These are phyloP conservation scores for Gouania willdenowi DNA, from an alignment of 2,797 vertebrate genomes.

Conservation along the genomic window DNA sequence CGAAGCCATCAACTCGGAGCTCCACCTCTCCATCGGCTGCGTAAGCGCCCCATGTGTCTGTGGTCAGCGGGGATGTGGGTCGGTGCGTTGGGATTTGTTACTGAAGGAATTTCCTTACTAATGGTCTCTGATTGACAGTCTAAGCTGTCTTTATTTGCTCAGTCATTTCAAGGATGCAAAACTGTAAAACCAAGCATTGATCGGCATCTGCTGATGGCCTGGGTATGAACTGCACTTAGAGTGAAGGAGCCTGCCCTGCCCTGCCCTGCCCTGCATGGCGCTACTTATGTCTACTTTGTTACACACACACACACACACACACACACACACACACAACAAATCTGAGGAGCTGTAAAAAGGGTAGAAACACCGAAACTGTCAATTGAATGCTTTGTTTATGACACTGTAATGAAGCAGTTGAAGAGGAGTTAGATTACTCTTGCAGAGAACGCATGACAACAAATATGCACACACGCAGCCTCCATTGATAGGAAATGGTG, in stretches of 20 bases:
- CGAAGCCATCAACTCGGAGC: constrained; percentile 32
- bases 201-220: constrained; percentile 59
- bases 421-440: no score
- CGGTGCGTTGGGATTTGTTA: constrained; percentile 3
- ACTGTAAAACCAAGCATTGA: constrained; percentile 67
- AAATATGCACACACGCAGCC: no score
- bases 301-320: no score
- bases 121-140: constrained; percentile 52
- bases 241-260: constrained; percentile 43
- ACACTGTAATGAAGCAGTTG: neutral
- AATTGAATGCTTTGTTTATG: constrained; percentile 18
- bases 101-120: constrained; percentile 53
- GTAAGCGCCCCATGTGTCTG: constrained; percentile 6
- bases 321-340: constrained; percentile 6
- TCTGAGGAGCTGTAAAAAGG: constrained; percentile 1
- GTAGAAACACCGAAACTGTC: neutral
- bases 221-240: constrained; percentile 66
- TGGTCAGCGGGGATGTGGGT: neutral
- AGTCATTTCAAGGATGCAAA: constrained; percentile 58
- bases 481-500: no score
- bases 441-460: no score
- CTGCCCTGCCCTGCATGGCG: constrained; percentile 44
- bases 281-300: constrained; percentile 47
- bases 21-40: constrained; percentile 37
- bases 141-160: constrained; percentile 41